Evolutionary conservation across 2,888 invertebrate genomes (phyloP).

Genomic region (Pteria penguin): DNA sequence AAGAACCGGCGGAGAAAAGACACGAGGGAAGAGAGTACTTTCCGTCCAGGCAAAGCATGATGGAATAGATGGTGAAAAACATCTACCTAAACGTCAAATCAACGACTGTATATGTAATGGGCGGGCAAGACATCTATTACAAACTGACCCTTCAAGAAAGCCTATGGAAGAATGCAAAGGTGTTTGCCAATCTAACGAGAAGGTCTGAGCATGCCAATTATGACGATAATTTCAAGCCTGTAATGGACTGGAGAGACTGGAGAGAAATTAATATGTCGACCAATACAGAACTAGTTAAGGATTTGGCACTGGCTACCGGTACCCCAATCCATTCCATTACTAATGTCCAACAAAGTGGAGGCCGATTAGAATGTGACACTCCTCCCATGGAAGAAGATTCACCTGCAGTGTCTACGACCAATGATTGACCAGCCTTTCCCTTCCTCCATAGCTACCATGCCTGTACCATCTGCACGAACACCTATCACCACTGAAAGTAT

Average conservation of each 20-base stretch:
- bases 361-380: too few species aligned
- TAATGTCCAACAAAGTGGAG: too few species aligned
- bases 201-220: not conserved
- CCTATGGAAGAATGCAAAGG: not conserved
- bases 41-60: not conserved
- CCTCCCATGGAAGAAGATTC: too few species aligned
- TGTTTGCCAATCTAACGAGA: not conserved
- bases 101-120: not conserved
- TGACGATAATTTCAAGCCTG: not conserved
- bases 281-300: not conserved
- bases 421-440: too few species aligned
- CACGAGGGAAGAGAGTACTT: not conserved
- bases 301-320: not conserved
- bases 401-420: too few species aligned
- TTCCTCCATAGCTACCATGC: too few species aligned
- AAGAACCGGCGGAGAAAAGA: not conserved
- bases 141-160: not conserved
- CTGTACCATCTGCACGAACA: too few species aligned
- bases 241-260: not conserved
- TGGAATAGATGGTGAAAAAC: not conserved
- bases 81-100: not conserved
- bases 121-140: not conserved
- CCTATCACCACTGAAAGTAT: too few species aligned
- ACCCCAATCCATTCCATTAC: too few species aligned
- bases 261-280: too few species aligned